These are phyloP conservation scores for Steinernema carpocapsae DNA, from an alignment of 2,888 invertebrate genomes.

Conservation along the genomic window DNA sequence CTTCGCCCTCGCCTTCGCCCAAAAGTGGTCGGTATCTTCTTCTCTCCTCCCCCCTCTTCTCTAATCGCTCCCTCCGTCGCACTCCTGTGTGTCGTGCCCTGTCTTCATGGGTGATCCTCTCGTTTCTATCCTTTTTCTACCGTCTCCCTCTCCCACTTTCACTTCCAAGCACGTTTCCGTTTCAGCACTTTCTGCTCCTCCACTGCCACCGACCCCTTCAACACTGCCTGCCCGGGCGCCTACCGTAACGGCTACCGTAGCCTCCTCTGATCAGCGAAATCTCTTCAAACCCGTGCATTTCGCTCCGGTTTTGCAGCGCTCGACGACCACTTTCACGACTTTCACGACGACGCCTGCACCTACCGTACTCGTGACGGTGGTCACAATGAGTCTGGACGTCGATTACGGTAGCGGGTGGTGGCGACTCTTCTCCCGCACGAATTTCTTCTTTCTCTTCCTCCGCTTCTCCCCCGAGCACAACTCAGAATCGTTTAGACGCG, in stretches of 20 bases:
- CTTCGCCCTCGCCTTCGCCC: constrained; percentile 37
- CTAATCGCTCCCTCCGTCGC: neutral
- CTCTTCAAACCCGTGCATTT: constrained; percentile 19
- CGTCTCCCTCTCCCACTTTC: constrained; percentile 40
- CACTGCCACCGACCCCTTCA: constrained; percentile 41
- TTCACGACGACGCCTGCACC: neutral
- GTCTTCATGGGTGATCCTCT: constrained; percentile 1
- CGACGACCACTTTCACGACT: no score
- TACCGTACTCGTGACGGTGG: neutral
- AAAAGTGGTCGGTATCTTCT: constrained; percentile 10
- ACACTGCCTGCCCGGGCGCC: neutral
- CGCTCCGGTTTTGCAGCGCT: neutral
- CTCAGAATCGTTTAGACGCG: constrained; percentile 30
- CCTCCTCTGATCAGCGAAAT: neutral
- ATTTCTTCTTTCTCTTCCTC: constrained; percentile 26
- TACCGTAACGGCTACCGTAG: constrained; percentile 14
- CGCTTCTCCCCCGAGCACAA: constrained; percentile 41
- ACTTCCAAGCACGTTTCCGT: constrained; percentile 13
- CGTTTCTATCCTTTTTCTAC: neutral
- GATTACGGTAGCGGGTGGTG: constrained; percentile 17
- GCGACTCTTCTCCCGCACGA: constrained; percentile 15
- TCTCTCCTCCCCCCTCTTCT: neutral
- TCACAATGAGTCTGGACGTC: constrained; percentile 20
- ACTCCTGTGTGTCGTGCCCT: neutral
- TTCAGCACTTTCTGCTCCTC: constrained; percentile 18